Evolutionary conservation across 2,113 vertebrate genomes (phyloP).

Genomic region (Podocnemis expansa): DNA sequence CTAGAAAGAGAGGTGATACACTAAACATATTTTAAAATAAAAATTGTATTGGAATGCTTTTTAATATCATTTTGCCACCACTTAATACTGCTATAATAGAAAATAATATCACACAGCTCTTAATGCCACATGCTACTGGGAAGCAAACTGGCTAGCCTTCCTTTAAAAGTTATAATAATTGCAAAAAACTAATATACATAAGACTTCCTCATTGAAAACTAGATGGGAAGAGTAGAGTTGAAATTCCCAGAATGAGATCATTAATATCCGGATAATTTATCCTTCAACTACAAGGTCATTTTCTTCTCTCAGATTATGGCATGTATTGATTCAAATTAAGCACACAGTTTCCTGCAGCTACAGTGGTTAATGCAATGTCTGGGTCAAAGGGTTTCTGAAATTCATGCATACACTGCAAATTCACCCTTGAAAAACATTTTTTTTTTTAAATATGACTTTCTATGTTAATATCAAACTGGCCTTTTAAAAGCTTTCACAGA

Average conservation of each 20-base stretch:
- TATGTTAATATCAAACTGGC: neutral
- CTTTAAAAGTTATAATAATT: neutral
- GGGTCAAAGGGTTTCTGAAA: neutral
- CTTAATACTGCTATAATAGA: neutral
- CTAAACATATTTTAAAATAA: neutral
- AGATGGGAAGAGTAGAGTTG: rapidly evolving
- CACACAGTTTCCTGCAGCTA: slow-evolving; percentile 48
- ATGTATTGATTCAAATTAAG: slow-evolving; percentile 69
- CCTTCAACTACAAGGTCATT: slow-evolving; percentile 52
- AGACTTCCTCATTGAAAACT: neutral
- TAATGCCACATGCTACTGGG: rapidly evolving
- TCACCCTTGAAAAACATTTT: neutral
- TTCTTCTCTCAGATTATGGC: slow-evolving; percentile 9
- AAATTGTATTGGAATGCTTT: neutral
- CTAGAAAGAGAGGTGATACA: neutral
- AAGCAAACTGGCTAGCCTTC: neutral
- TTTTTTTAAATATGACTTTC: neutral
- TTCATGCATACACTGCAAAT: neutral
- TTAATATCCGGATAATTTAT: neutral
- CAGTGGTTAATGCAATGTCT: slow-evolving; percentile 5
- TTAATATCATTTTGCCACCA: neutral
- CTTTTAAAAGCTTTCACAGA: neutral
- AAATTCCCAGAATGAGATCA: neutral
- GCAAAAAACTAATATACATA: neutral
- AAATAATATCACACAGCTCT: neutral